Base-by-base conservation (phyloP, 2,888 invertebrate genomes). In the Cheilosia variabilis region DNA sequence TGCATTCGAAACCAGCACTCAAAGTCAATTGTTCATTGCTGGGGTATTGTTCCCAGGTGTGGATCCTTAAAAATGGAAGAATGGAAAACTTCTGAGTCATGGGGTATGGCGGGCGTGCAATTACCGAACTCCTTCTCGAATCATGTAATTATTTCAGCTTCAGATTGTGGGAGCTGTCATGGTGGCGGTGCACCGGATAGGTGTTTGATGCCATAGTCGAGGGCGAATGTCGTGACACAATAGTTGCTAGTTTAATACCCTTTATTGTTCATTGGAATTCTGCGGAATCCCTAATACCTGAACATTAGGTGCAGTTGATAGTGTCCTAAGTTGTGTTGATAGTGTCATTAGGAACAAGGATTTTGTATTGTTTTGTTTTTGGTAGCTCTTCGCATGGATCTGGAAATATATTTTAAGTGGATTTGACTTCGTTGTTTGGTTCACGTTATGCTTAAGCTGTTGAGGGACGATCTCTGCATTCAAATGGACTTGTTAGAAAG, bases 11-110 rank as follows among this genome's bases (percentile, higher is more conserved):
- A 60, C 52, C 55, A 66, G 10, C 68, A 80, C 79, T 71, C 65
- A 86, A 86, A 86, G 84, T 86, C 84, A 86, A 80, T 86, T 86
- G 86, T 86, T 86, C 86, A 81, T 86, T 86, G 81, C 62, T 66
- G 50, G 58, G 43, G 80, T 71, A 87, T 83, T 83, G 79, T 87
- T 83, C 75, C 58, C 75, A 87, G 83, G 83, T 83, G 78, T 72
- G 57, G 75, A 75, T 87, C 79, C 78, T 78, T 79, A 57, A 76
- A 81, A 80, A 68, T 72, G 52, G 52, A 76, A 80, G 80, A 86
- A 80, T 65, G 47, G 53, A 47, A 43, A 80, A 53, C 71, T 75
- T 84, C 58, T 80, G 76, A 84, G 80, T 80, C 69, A 41, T 52
- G 34, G 52, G 60, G 75, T 66, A 71, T 9, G 63, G 63, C 79